Evolutionary conservation across 2,888 invertebrate genomes (phyloP), one percentile per base, ranked within the genome.

Genomic region (Eudasyphora cyanicolor): DNA sequence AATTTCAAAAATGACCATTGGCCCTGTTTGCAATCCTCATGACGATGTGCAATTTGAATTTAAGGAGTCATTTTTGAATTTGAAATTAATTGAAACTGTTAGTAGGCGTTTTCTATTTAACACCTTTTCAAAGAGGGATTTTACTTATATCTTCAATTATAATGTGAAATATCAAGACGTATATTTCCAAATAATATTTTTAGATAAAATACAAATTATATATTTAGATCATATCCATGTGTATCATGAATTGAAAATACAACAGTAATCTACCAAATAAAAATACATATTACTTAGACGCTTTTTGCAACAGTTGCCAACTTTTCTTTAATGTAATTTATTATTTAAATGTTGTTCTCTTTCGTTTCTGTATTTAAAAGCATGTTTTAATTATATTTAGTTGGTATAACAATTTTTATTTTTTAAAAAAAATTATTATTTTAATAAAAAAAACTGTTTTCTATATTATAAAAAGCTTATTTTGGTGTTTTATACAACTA

Each of bases 401-500:
- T 57, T n/a, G n/a, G n/a, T n/a, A n/a, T n/a, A n/a, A n/a, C n/a
- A n/a, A 45, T 29, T 51, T 64, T 14, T 14, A 14, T 35, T 45
- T 38, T n/a, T 27, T 60, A 24, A 64, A 45, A 45, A 38, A 2
- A n/a, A 45, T 12, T 32, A n/a, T n/a, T n/a, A n/a, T n/a, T n/a
- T n/a, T n/a, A n/a, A n/a, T n/a, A n/a, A n/a, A 51, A n/a, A 27
- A 57, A 27, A 21, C 17, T 27, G 10, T 32, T 54, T 45, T 51
- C 51, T 45, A 45, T n/a, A 45, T 51, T 45, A n/a, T 2, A 27
- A 49, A 17, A 10, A 38, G 14, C 24, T 57, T 57, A 14, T 38
- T 38, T 57, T 70, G 27, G 49, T 74, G 0, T 75, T 70, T 45
- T 17, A 51, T n/a, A 51, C 45, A 64, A 75, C 54, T 77, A 62